Percentiles rank a stretch among this genome's conserved stretches.
phyloP scores from a whole-genome alignment of 37 sponge, comb jelly and placozoan genomes.

The Spongilla lacustris region DNA sequence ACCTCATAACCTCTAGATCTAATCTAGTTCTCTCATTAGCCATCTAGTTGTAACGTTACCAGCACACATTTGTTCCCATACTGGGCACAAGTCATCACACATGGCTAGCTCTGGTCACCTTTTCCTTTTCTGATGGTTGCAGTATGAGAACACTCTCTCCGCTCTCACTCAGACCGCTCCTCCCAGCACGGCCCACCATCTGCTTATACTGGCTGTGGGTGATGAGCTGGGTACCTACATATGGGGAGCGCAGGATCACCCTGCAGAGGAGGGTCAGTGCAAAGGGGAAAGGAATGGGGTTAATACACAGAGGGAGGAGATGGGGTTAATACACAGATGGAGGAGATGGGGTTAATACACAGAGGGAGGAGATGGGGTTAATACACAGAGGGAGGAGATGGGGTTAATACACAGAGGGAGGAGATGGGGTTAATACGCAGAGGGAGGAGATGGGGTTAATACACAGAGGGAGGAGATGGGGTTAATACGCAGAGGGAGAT shows the following conservation, averaged over 20 bases:
- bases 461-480: background rate
- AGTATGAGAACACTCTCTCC: conserved; percentile 89
- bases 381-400: background rate
- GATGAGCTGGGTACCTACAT: conserved; percentile 78
- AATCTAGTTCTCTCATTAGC: too few relatives aligned
- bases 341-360: background rate
- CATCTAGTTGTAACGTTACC: too few relatives aligned
- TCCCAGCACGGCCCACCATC: conserved; percentile 97
- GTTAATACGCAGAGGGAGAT: too few relatives aligned
- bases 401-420: background rate
- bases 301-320: background rate
- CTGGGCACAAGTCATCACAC: background rate
- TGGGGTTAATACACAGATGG: background rate
- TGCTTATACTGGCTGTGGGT: conserved; percentile 88
- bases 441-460: background rate
- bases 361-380: background rate
- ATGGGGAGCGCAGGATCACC: conserved; percentile 89
- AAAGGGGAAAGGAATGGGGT: background rate
- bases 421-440: background rate
- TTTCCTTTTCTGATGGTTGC: conserved; percentile 37
- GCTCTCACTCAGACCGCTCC: conserved; percentile 73
- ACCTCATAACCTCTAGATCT: too few relatives aligned
- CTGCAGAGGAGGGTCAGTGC: conserved; percentile 25
- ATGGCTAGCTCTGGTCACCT: conserved; percentile 30
- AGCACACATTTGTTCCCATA: too few relatives aligned